A percentile compares a stretch with the other conserved stretches of the same genome.
phyloP scores from a whole-genome alignment of 1,140 invertebrate species.

The Sipha flava region DNA sequence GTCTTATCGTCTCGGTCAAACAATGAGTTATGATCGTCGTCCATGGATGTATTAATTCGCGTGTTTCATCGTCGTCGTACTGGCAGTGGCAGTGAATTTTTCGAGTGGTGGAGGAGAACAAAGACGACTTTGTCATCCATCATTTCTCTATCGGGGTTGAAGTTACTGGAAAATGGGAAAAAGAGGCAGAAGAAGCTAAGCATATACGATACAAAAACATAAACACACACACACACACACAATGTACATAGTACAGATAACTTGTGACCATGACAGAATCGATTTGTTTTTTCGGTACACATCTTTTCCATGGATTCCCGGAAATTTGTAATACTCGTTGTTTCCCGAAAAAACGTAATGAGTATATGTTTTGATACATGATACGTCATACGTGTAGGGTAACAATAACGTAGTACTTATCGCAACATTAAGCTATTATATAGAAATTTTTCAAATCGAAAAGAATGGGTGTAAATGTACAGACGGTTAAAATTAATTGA shows the following conservation, averaged over 20 bases:
- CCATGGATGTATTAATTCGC: slow-evolving; percentile 2
- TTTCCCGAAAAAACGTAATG: neutral
- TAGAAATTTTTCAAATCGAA: neutral
- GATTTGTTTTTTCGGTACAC: neutral
- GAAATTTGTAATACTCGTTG: neutral
- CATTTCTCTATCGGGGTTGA: slow-evolving; percentile 7
- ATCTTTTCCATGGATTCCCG: neutral
- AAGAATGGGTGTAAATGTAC: neutral
- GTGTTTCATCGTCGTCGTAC: neutral
- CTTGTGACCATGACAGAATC: neutral
- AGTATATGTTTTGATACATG: neutral
- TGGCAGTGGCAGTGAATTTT: neutral
- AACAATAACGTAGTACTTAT: neutral
- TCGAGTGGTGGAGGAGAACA: neutral
- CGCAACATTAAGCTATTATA: neutral
- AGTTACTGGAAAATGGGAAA: neutral
- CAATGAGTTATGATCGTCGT: slow-evolving; percentile 25
- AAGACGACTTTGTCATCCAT: slow-evolving; percentile 18
- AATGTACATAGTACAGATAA: neutral
- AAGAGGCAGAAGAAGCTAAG: neutral
- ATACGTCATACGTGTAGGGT: neutral
- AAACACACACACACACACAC: too few species aligned
- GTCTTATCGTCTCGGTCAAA: slow-evolving; percentile 14
- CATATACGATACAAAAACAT: neutral
- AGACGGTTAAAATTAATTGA: neutral